A percentile compares a stretch with the other conserved stretches of the same genome.
phyloP scores from a whole-genome alignment of 2,797 vertebrate species.

The Heteromormyrus szaboi region DNA sequence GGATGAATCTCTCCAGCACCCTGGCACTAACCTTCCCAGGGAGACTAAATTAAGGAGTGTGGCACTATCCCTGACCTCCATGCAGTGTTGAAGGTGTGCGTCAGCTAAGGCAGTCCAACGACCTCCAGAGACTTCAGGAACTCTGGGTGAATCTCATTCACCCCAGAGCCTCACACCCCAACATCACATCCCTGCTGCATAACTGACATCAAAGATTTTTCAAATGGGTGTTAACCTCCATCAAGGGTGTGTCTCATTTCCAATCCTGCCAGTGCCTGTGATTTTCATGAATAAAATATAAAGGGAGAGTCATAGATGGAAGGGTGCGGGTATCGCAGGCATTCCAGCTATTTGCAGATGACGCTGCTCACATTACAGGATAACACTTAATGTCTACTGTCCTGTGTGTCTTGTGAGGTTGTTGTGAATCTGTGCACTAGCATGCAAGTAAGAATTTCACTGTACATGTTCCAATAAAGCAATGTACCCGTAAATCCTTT shows the following conservation, averaged over 20 bases:
- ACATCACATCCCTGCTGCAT: background rate
- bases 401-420: background rate
- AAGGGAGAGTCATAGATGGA: background rate
- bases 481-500: background rate
- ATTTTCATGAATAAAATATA: background rate
- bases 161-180: background rate
- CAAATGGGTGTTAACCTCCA: background rate
- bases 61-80: background rate
- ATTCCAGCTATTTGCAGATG: background rate
- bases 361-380: background rate
- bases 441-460: background rate
- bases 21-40: background rate
- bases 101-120: background rate
- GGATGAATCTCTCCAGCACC: background rate
- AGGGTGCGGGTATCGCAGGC: background rate
- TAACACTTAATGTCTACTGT: background rate
- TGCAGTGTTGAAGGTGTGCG: background rate
- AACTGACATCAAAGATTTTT: background rate
- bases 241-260: background rate
- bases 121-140: background rate
- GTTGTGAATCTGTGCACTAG: background rate
- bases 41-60: background rate
- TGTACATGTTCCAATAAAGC: background rate
- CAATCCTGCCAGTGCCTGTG: background rate
- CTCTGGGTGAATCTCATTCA: background rate